Conservation (phyloP, 2,797 vertebrate genomes). For the Rhinoraja longicauda region DNA sequence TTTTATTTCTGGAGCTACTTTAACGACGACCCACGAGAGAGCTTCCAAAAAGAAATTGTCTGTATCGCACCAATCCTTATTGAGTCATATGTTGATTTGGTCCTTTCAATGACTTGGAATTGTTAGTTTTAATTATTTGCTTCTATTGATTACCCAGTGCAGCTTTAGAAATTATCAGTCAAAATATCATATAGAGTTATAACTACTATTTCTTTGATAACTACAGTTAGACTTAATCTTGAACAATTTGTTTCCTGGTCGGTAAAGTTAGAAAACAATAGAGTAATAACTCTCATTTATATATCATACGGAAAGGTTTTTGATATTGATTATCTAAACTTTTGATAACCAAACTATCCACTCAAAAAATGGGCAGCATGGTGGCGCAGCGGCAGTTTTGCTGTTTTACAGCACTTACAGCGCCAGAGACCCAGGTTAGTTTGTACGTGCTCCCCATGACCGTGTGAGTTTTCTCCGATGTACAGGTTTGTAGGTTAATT, state of each 20-base stretch:
- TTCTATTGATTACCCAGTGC: background rate
- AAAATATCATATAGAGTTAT: background rate
- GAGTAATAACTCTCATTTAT: background rate
- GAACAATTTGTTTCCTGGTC: background rate
- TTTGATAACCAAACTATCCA: background rate
- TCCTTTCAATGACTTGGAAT: background rate
- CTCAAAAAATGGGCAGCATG: no score
- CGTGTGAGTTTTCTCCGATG: no score
- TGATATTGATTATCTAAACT: slow-evolving; percentile 20
- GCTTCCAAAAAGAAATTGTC: background rate
- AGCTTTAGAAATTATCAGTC: background rate
- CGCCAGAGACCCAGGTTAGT: no score
- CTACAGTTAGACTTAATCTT: background rate
- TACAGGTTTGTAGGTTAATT: no score
- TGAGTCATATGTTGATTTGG: no score
- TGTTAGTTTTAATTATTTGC: background rate
- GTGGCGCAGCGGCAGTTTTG: no score
- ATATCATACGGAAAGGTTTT: background rate
- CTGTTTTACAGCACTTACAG: no score
- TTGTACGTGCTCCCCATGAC: no score
- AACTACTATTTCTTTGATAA: background rate
- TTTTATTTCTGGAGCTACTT: background rate
- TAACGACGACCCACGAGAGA: background rate
- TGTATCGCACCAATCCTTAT: background rate
- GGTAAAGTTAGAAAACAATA: background rate